Evolutionary conservation across 1,140 invertebrate species (phyloP).

Genomic region (Zaprionus ornatus): DNA sequence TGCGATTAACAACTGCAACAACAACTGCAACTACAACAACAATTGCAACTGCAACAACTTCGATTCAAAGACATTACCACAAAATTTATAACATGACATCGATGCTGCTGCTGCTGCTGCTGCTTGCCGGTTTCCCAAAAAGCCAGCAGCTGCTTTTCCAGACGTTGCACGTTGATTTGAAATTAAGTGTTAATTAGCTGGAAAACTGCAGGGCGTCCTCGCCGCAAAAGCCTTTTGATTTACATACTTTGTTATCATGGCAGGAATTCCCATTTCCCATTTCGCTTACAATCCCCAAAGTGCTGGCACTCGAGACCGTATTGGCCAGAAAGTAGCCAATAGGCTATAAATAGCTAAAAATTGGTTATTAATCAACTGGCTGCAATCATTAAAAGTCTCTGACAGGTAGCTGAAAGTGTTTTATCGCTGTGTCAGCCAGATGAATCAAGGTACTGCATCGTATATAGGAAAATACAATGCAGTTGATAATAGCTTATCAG

Average conservation of each 20-base stretch:
- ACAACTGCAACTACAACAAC: constrained; percentile 52
- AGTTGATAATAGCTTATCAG: not conserved
- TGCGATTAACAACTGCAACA: constrained; percentile 74
- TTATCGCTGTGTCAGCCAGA: not conserved
- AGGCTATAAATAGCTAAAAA: constrained; percentile 6
- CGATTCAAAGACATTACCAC: constrained; percentile 76
- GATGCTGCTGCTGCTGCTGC: constrained; percentile 57
- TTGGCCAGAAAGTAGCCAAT: not conserved
- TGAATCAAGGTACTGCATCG: not conserved
- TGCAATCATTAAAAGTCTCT: not conserved
- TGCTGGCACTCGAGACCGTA: not conserved
- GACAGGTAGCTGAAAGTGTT: not conserved
- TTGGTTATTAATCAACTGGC: not conserved
- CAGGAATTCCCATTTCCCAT: constrained; percentile 38
- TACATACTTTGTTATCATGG: constrained; percentile 42
- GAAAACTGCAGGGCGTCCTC: constrained; percentile 72
- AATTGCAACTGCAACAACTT: constrained; percentile 45
- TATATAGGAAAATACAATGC: not conserved
- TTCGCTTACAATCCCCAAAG: constrained; percentile 29
- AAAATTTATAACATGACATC: constrained; percentile 76
- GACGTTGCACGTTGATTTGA: constrained; percentile 55
- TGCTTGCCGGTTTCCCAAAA: not conserved
- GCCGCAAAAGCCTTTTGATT: constrained; percentile 56
- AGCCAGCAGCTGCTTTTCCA: constrained; percentile 34
- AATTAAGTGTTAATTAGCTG: constrained; percentile 82